Evolutionary conservation across 2,113 vertebrate species (phyloP).

Genomic region (Polypterus bichir): DNA sequence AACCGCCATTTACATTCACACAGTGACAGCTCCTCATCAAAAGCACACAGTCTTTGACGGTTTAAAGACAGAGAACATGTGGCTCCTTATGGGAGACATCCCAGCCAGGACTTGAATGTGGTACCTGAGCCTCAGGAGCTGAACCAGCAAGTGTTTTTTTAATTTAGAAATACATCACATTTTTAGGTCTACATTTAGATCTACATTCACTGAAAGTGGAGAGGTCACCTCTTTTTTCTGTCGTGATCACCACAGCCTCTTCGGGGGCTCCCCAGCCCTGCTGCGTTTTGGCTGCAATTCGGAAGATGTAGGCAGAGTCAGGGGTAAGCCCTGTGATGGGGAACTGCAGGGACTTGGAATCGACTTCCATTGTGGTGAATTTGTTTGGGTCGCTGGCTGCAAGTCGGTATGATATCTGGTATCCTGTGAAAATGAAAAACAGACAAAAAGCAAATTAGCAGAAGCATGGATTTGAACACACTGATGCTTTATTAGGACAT

Average conservation of each 20-base stretch:
- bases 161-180: no score
- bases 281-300: conserved; percentile 74
- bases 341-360: conserved; percentile 75
- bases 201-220: no score
- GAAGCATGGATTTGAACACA: background rate
- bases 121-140: no score
- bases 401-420: conserved; percentile 83
- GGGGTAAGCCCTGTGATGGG: conserved; percentile 67
- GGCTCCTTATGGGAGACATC: no score
- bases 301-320: conserved; percentile 74
- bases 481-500: background rate
- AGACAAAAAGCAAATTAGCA: background rate
- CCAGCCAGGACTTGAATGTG: no score
- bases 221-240: conserved; percentile 75
- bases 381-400: conserved; percentile 71
- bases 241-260: conserved; percentile 83
- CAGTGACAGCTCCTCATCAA: no score
- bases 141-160: no score
- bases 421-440: conserved; percentile 46
- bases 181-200: no score
- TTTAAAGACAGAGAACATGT: no score
- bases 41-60: no score
- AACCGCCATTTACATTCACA: no score
- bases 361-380: conserved; percentile 83
- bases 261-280: conserved; percentile 80